These are phyloP conservation scores for Aphrophora alni DNA, from an alignment of 2,888 invertebrate genomes.

Conservation along the genomic window DNA sequence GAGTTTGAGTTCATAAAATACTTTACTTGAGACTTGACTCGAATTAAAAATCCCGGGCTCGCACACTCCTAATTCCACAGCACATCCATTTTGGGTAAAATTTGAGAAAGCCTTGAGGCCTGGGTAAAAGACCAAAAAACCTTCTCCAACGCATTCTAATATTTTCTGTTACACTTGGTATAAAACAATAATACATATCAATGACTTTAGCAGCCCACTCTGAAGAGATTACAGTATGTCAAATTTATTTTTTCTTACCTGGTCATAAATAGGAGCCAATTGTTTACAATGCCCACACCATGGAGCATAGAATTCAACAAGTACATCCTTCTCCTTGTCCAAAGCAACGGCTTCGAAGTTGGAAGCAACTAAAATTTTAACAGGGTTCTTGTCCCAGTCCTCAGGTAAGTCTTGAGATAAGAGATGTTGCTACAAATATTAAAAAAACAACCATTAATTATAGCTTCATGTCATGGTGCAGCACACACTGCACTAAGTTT, in stretches of 20 bases:
- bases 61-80: too few relatives aligned
- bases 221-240: too few relatives aligned
- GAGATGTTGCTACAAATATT: conserved; percentile 75
- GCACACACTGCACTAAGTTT: conserved; percentile 35
- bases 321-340: conserved; percentile 86
- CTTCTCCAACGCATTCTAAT: too few relatives aligned
- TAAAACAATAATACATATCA: too few relatives aligned
- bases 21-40: too few relatives aligned
- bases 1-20: too few relatives aligned
- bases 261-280: conserved; percentile 93
- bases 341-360: conserved; percentile 95
- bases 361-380: conserved; percentile 90
- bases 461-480: conserved; percentile 59
- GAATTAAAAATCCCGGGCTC: too few relatives aligned
- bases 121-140: too few relatives aligned
- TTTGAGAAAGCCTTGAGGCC: too few relatives aligned
- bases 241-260: conserved; percentile 53
- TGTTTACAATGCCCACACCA: conserved; percentile 99
- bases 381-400: conserved; percentile 96
- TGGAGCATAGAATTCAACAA: conserved; percentile 99
- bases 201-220: too few relatives aligned
- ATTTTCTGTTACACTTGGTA: too few relatives aligned
- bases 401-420: conserved; percentile 92
- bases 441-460: neutral
- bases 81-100: too few relatives aligned